Conservation (phyloP, 1,140 invertebrate genomes). For the Semibalanus balanoides region DNA sequence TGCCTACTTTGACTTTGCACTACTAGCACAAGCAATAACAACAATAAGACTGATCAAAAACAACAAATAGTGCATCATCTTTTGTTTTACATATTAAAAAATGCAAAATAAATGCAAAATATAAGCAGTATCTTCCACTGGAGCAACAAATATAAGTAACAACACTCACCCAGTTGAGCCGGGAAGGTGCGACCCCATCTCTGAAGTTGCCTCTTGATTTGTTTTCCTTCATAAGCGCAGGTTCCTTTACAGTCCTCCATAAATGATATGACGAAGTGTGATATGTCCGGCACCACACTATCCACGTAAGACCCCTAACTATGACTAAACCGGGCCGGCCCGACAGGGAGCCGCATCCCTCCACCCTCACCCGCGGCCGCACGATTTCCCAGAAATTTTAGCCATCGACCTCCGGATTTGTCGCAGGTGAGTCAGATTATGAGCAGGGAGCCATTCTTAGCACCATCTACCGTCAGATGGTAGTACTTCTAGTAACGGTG, state of each 20-base stretch:
- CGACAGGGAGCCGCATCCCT: background rate
- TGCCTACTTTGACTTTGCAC: no score
- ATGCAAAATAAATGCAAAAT: no score
- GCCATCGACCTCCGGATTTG: conserved; percentile 5
- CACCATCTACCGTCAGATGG: no score
- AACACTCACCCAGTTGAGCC: background rate
- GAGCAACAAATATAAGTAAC: no score
- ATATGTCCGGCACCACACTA: conserved; percentile 2
- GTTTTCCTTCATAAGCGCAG: background rate
- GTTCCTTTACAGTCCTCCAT: conserved; percentile 3
- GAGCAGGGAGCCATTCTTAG: background rate
- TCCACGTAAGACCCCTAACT: background rate
- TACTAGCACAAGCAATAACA: no score
- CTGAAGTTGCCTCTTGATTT: background rate
- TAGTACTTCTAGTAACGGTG: no score
- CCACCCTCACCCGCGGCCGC: no score
- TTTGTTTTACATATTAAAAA: no score
- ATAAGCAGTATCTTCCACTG: no score
- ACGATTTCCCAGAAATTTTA: background rate
- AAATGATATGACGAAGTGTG: background rate
- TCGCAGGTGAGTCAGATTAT: conserved; percentile 1
- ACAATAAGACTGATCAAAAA: no score
- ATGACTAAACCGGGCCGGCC: background rate
- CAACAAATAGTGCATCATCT: no score
- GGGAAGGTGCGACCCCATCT: background rate